phyloP scores from a whole-genome alignment of 1,140 invertebrate species.

The Dendroctonus valens region DNA sequence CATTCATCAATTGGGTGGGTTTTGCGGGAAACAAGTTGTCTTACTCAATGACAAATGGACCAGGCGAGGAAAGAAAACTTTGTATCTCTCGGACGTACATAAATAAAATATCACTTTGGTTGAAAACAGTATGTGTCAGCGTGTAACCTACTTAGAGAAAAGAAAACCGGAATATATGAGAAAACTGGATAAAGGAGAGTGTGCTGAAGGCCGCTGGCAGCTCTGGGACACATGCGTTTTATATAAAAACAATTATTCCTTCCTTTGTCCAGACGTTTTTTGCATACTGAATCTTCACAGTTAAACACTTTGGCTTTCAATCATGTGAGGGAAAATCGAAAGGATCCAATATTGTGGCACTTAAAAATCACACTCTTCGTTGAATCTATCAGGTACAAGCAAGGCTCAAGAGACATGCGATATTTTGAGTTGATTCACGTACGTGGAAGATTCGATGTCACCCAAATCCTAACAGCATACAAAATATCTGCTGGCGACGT shows the following conservation, averaged over 20 bases:
- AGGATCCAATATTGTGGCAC: not conserved
- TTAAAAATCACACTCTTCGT: not conserved
- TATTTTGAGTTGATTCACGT: too few relatives aligned
- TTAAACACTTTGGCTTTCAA: not conserved
- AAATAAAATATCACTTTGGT: slow-evolving; percentile 26
- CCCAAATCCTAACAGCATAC: too few relatives aligned
- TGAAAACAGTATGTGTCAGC: slow-evolving; percentile 6
- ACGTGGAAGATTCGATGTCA: too few relatives aligned
- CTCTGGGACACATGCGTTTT: slow-evolving; percentile 12
- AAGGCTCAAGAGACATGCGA: too few relatives aligned
- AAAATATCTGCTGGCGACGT: too few relatives aligned
- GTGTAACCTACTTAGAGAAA: slow-evolving; percentile 24
- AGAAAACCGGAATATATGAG: slow-evolving; percentile 27
- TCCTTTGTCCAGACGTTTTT: not conserved
- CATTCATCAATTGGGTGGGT: not conserved
- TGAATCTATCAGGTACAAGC: not conserved
- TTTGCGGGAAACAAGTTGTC: slow-evolving; percentile 1
- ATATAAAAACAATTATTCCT: not conserved
- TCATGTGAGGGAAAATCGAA: not conserved
- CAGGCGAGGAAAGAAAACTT: not conserved
- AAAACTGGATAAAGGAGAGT: slow-evolving; percentile 14
- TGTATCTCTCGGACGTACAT: not conserved
- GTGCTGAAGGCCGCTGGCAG: slow-evolving; percentile 12
- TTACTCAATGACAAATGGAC: not conserved
- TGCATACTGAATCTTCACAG: not conserved